Evolutionary conservation across 2,113 vertebrate genomes (phyloP).

Genomic region (Nycticebus coucang): DNA sequence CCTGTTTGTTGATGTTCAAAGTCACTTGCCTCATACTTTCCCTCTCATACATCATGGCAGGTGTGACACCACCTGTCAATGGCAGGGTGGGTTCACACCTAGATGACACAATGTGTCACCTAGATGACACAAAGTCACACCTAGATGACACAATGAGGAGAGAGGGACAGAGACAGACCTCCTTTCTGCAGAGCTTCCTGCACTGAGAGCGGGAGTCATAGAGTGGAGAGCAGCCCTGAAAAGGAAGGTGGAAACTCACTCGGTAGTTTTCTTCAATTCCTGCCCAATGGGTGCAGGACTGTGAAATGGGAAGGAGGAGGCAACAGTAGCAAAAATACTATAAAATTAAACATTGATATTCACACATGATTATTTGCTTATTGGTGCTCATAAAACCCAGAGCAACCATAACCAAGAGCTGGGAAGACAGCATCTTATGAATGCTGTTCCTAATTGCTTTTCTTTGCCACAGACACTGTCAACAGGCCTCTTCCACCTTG

Average conservation of each 20-base stretch:
- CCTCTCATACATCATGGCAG: not conserved
- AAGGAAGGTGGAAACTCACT: not conserved
- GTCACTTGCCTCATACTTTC: not conserved
- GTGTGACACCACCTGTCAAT: not conserved
- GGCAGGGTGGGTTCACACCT: not conserved
- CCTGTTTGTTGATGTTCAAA: not conserved
- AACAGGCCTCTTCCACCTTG: not conserved
- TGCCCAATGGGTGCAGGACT: rapidly evolving
- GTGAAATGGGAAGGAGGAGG: not conserved
- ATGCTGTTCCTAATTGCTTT: not conserved
- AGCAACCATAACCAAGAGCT: not conserved
- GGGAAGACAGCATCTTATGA: not conserved
- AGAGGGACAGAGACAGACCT: not conserved
- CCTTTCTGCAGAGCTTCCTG: too few relatives aligned
- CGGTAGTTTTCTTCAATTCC: not conserved
- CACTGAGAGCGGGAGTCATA: not conserved
- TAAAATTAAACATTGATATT: not conserved
- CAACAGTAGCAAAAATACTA: not conserved
- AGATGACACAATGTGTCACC: not conserved
- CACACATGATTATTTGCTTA: not conserved
- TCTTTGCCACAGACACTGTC: not conserved
- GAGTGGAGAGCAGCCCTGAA: too few relatives aligned
- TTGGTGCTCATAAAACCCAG: not conserved
- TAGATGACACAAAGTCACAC: too few relatives aligned
- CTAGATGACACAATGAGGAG: not conserved